Conservation (phyloP, 2,113 vertebrate species). For the Prochilodus magdalenae region DNA sequence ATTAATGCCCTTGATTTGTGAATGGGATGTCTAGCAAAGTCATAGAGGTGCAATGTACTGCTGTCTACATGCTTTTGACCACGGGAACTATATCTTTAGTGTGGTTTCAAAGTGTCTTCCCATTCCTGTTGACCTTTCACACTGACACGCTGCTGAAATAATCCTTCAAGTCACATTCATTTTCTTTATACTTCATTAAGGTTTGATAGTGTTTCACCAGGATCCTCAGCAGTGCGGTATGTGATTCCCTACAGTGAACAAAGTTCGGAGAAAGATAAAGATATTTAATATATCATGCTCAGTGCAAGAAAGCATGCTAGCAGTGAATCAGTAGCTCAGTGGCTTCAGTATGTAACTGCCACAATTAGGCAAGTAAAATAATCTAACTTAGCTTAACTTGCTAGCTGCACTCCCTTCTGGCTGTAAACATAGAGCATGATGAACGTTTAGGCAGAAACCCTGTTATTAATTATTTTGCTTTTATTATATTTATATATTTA, state of each 20-base stretch:
- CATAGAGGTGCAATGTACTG: too few relatives aligned
- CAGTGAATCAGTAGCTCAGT: neutral
- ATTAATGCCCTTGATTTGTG: too few relatives aligned
- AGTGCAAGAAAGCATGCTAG: neutral
- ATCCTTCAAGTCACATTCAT: too few relatives aligned
- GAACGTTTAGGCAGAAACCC: neutral
- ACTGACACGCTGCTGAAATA: too few relatives aligned
- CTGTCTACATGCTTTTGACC: too few relatives aligned
- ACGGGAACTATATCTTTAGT: too few relatives aligned
- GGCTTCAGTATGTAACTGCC: neutral
- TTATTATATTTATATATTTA: too few relatives aligned
- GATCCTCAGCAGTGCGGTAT: neutral
- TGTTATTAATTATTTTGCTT: too few relatives aligned
- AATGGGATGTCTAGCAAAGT: too few relatives aligned
- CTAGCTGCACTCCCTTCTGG: conserved; percentile 2
- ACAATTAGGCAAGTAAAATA: conserved; percentile 13
- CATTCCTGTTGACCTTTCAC: too few relatives aligned
- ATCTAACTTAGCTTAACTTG: conserved; percentile 10
- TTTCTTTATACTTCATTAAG: neutral
- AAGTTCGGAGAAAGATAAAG: neutral
- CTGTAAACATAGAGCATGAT: conserved; percentile 15
- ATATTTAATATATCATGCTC: neutral
- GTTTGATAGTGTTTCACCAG: neutral
- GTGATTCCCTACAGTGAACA: neutral
- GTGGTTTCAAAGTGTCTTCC: too few relatives aligned